Base-by-base conservation (phyloP, 2,888 invertebrate genomes). In the Serripes groenlandicus region DNA sequence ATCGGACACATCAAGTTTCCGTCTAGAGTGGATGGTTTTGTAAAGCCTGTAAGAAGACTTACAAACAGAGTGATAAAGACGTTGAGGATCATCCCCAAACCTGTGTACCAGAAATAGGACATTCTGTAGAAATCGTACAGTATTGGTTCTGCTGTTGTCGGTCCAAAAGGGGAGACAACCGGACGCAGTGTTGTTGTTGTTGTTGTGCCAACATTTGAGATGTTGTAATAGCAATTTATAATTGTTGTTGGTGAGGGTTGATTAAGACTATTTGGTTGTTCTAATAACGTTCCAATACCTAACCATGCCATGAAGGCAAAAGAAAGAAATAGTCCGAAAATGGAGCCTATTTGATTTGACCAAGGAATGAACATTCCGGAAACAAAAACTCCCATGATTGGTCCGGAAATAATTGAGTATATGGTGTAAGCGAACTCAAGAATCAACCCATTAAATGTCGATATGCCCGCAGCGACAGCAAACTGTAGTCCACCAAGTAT, bases 341-440 rank as follows among this genome's bases (percentile, higher is more conserved):
- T 37, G 4, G 85, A 78, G 0, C 85, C 92, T 75, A 87, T 88
- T 56, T 74, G 76, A 71, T 93, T 93, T 60, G 91, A 88, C 86
- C 92, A 97, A 71, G 97, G 93, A 71, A 93, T 90, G 54, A 94
- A 83, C 85, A 94, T 91, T 54, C 93, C 93, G 7, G 93, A 83
- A 0, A 91, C 90, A 75, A 92, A 93, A 15, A 92, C 73, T 5
- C 92, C 93, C n/a, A 93, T 85, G 4, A 90, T 76, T 9, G 93
- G 93, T 32, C 93, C 93, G 4, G 92, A 91, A 9, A 92, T 81
- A 75, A 93, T 90, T 23, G 92, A 91, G 68, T 92, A 93, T 64
- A 93, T 74, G 11, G 84, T 90, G 34, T 91, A 83, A 3, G 93
- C 91, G 21, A 91, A 91, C 87, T 92, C 88, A 7, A 83, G 95